Evolutionary conservation across 2,888 invertebrate species (phyloP).

Genomic region (Crossocerus cetratus): DNA sequence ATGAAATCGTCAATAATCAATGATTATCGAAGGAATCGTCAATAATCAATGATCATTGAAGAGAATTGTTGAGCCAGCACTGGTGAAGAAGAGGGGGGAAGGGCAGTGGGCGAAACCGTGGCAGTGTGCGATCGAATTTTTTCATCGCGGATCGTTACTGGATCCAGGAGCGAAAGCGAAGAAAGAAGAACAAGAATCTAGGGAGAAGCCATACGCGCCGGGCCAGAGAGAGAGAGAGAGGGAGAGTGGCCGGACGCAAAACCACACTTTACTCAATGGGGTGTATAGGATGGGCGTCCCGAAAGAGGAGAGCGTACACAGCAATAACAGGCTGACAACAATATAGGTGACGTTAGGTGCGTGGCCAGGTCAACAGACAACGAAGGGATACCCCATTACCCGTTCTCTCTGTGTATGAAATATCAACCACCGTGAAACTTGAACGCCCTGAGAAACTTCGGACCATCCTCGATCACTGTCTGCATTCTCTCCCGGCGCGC

Average conservation of each 20-base stretch:
- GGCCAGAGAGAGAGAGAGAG: slow-evolving; percentile 12
- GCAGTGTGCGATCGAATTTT: too few relatives aligned
- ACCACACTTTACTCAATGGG: slow-evolving; percentile 73
- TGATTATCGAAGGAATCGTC: too few relatives aligned
- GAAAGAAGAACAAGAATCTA: slow-evolving; percentile 14
- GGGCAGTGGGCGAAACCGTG: too few relatives aligned
- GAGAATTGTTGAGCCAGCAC: too few relatives aligned
- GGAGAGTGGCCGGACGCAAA: slow-evolving; percentile 70
- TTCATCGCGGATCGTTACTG: neutral
- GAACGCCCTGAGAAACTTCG: slow-evolving; percentile 76
- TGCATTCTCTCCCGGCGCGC: too few relatives aligned
- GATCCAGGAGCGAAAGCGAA: slow-evolving; percentile 17
- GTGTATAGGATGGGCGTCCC: slow-evolving; percentile 39
- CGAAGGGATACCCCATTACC: slow-evolving; percentile 65
- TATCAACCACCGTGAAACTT: slow-evolving; percentile 77
- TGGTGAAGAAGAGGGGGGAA: too few relatives aligned
- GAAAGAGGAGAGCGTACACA: slow-evolving; percentile 31
- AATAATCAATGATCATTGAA: too few relatives aligned
- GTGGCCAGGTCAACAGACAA: slow-evolving; percentile 49
- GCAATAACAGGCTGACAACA: slow-evolving; percentile 64
- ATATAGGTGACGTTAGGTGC: slow-evolving; percentile 70
- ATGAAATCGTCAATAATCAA: too few relatives aligned
- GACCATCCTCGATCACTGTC: slow-evolving; percentile 42
- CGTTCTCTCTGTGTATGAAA: slow-evolving; percentile 73
- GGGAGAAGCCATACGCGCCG: slow-evolving; percentile 36